Evolutionary conservation across 35 echinoderm and acorn worm genomes (phyloP).

Genomic region (Lytechinus variegatus): DNA sequence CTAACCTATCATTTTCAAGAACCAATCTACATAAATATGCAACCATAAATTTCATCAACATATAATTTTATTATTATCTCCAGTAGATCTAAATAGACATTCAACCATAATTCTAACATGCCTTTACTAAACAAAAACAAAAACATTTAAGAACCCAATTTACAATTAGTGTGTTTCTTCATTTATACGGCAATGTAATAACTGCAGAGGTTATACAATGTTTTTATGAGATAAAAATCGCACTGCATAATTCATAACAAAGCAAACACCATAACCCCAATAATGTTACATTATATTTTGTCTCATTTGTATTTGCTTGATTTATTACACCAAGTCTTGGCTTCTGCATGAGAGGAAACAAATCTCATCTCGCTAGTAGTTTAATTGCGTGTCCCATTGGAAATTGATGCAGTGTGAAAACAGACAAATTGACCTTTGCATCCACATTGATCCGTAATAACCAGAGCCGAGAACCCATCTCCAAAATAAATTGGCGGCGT

Average conservation of each 20-base stretch:
- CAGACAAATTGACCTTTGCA: not conserved
- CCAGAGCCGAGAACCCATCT: not conserved
- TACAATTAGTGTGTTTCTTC: no score
- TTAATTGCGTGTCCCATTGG: not conserved
- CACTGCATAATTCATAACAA: not conserved
- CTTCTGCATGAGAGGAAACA: not conserved
- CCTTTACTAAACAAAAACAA: no score
- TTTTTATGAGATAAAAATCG: not conserved
- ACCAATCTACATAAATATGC: no score
- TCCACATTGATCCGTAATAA: not conserved
- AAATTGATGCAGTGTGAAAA: not conserved
- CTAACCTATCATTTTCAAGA: no score
- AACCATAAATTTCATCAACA: no score
- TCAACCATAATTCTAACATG: no score
- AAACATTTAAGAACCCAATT: no score
- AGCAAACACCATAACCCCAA: no score
- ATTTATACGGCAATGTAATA: no score
- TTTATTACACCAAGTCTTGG: not conserved
- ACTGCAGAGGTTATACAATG: no score
- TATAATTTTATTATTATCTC: no score
- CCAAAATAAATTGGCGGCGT: not conserved
- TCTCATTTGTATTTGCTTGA: not conserved
- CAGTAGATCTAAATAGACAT: no score
- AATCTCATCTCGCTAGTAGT: not conserved
- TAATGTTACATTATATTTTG: not conserved